These are phyloP conservation scores for Desmodus rotundus DNA, from an alignment of 2,113 vertebrate genomes.

Conservation along the genomic window DNA sequence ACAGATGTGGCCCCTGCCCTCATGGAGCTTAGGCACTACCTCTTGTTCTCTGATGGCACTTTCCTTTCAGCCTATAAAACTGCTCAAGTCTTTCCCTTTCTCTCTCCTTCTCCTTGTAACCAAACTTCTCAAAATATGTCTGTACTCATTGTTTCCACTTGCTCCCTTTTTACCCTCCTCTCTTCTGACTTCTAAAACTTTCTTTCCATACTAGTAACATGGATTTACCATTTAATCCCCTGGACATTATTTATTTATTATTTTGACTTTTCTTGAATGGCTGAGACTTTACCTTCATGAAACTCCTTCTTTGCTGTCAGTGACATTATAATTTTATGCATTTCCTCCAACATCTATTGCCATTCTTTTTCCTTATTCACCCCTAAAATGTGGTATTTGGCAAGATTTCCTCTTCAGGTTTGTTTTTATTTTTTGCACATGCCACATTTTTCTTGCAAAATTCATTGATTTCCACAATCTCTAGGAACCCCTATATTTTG, in stretches of 20 bases:
- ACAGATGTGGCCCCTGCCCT: neutral
- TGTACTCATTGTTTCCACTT: neutral
- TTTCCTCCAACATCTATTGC: neutral
- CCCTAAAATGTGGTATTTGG: neutral
- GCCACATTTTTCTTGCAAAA: neutral
- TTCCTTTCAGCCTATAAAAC: neutral
- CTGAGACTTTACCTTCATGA: neutral
- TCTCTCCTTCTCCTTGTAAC: neutral
- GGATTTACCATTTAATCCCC: neutral
- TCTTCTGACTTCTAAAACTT: neutral
- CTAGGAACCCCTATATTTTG: neutral
- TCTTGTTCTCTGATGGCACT: neutral
- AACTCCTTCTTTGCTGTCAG: neutral
- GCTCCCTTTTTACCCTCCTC: neutral
- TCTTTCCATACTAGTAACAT: neutral
- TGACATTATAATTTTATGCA: neutral
- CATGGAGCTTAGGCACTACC: neutral
- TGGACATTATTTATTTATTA: neutral
- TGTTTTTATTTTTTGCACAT: neutral
- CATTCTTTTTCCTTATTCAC: neutral
- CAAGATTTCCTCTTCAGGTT: neutral
- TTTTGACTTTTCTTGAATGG: neutral
- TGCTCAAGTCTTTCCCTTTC: neutral
- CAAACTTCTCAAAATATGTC: neutral
- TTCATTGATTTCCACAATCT: neutral